Percentiles rank a stretch among this genome's conserved stretches.
These are phyloP conservation scores for Agrochola lota DNA, from an alignment of 2,888 invertebrate genomes.

Conservation along the genomic window DNA sequence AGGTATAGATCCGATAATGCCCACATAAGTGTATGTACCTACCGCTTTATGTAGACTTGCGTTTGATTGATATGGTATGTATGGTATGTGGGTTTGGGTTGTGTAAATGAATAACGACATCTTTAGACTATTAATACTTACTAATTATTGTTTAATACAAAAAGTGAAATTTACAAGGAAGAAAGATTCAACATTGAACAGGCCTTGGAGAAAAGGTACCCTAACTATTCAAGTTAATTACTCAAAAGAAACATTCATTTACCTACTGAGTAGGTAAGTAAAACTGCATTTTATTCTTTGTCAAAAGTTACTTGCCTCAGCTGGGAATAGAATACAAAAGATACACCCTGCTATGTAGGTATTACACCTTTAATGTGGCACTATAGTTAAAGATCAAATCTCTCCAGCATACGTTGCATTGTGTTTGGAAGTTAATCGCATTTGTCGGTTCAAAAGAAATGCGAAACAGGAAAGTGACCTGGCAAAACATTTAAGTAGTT, in stretches of 20 bases:
- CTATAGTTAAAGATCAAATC: neutral
- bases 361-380: neutral
- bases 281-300: neutral
- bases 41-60: too few relatives aligned
- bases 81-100: too few relatives aligned
- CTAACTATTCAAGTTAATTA: neutral
- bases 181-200: neutral
- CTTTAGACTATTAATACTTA: neutral
- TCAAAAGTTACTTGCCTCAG: neutral
- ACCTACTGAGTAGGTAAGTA: neutral
- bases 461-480: neutral
- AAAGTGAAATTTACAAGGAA: neutral
- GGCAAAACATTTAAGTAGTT: neutral
- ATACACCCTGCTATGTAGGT: neutral
- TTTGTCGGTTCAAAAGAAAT: neutral
- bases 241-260: neutral
- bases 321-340: neutral
- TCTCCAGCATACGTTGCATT: neutral
- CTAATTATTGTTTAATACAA: neutral
- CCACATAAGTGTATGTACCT: too few relatives aligned
- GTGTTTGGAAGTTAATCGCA: neutral
- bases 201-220: neutral
- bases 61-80: too few relatives aligned
- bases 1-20: too few relatives aligned
- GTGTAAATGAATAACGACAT: too few relatives aligned